Base-by-base conservation (phyloP, 2,113 vertebrate genomes). In the Ctenomys sociabilis region DNA sequence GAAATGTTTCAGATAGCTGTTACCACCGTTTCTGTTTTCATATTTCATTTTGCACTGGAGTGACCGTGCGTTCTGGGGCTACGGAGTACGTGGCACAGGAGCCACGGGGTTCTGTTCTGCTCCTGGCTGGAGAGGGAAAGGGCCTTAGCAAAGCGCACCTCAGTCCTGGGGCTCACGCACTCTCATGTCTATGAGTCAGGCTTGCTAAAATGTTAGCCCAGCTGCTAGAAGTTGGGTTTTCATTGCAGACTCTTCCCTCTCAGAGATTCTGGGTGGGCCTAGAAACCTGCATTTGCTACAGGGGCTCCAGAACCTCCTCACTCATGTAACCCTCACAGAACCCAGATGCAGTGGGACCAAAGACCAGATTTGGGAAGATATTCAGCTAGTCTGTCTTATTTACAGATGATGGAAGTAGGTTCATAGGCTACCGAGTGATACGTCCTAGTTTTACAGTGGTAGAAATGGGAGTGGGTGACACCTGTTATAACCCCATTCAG, bases 381-480 rank as follows among this genome's bases (percentile, higher is more conserved):
- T 52, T 49, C n/a, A 52, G 63, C 22, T 8, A 24, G 37, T 80
- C 32, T 86, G 5, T 91, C 52, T 84, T 94, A 70, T 75, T 78
- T 95, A 85, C 2, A 37, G 68, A 70, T 12, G 35, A 37, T 28
- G 89, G 64, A 90, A 94, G 83, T 66, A 49, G 82, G 10, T 14
- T 78, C 70, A 40, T 45, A 87, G 68, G 75, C 77, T 72, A n/a
- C 37, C 28, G 57, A 95, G 54, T 0, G 14, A 84, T 9, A 63
- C 4, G 40, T 77, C 88, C 61, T 40, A 19, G 81, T 96, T 94
- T 88, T 84, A 77, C 78, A 87, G 90, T 35, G 63, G 70, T 81
- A 93, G 93, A 91, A 30, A 61, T 75, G 49, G 93, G 93, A 92
- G 66, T 49, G 49, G 85, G 77, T 82, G 70, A 87, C 3, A 30